Evolutionary conservation across 2,113 vertebrate species (phyloP).

Genomic region (Anolis carolinensis): DNA sequence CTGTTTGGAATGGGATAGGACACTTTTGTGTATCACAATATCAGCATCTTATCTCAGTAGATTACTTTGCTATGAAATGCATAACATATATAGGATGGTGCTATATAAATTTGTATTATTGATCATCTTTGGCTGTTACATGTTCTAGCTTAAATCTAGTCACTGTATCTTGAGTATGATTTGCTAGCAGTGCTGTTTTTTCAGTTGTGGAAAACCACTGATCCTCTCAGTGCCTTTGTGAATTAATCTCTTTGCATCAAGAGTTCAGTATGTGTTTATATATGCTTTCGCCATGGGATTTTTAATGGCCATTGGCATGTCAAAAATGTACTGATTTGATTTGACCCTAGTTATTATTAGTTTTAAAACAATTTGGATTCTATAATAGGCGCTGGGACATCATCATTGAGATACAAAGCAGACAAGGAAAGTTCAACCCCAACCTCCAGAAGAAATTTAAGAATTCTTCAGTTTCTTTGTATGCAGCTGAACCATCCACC

Average conservation of each 20-base stretch:
- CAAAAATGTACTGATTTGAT: not conserved
- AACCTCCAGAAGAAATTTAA: not conserved
- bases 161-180: not conserved
- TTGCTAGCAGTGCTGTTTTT: not conserved
- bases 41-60: not conserved
- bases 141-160: not conserved
- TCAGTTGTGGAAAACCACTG: not conserved
- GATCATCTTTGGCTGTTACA: not conserved
- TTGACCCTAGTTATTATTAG: not conserved
- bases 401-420: not conserved
- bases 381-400: not conserved
- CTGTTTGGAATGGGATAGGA: not conserved
- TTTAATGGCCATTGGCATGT: not conserved
- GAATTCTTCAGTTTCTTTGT: not conserved
- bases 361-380: not conserved
- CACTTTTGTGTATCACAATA: not conserved
- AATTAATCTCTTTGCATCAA: not conserved
- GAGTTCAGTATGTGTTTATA: not conserved
- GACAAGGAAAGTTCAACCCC: accelerated
- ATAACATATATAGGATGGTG: not conserved
- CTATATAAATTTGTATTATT: not conserved
- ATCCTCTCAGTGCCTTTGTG: constrained; percentile 24
- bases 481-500: not conserved
- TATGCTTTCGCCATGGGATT: not conserved
- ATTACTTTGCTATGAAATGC: not conserved